Conservation (phyloP, 2,888 invertebrate species). For the Caenorhabditis sp. region DNA sequence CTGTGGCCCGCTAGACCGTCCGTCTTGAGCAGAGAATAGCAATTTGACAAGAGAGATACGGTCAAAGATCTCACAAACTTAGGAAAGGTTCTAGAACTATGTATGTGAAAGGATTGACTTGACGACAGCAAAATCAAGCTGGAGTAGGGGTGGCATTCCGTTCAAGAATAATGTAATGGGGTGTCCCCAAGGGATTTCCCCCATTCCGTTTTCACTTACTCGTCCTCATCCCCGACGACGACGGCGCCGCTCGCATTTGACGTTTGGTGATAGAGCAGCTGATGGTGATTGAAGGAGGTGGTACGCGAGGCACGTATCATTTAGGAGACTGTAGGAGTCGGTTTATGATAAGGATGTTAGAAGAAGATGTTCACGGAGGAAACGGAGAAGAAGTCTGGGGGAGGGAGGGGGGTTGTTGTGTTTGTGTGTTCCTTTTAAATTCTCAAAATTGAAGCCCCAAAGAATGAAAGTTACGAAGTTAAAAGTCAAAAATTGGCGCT, state of each 20-base stretch:
- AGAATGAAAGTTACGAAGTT: no score
- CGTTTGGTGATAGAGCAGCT: conserved; percentile 21
- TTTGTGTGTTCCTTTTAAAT: background rate
- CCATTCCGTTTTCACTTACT: conserved; percentile 41
- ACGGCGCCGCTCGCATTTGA: conserved; percentile 4
- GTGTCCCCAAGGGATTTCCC: conserved; percentile 17
- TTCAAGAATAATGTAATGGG: conserved; percentile 44
- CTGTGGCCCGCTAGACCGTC: conserved; percentile 20
- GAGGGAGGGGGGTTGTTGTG: no score
- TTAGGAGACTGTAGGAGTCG: background rate
- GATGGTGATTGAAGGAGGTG: conserved; percentile 37
- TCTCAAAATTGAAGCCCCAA: no score
- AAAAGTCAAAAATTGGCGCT: background rate
- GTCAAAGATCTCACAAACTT: conserved; percentile 41
- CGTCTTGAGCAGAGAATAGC: conserved; percentile 20
- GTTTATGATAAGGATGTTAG: background rate
- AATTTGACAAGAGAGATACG: conserved; percentile 28
- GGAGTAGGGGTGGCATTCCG: background rate
- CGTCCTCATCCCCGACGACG: conserved; percentile 50
- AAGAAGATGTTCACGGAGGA: background rate
- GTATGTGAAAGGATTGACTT: background rate
- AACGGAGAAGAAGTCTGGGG: background rate
- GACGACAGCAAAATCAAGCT: background rate
- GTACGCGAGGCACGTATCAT: conserved; percentile 56
- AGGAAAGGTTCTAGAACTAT: background rate